Percentiles rank a stretch among this genome's conserved stretches.
Conservation (phyloP, 2,113 vertebrate species). For the Mobula hypostoma region DNA sequence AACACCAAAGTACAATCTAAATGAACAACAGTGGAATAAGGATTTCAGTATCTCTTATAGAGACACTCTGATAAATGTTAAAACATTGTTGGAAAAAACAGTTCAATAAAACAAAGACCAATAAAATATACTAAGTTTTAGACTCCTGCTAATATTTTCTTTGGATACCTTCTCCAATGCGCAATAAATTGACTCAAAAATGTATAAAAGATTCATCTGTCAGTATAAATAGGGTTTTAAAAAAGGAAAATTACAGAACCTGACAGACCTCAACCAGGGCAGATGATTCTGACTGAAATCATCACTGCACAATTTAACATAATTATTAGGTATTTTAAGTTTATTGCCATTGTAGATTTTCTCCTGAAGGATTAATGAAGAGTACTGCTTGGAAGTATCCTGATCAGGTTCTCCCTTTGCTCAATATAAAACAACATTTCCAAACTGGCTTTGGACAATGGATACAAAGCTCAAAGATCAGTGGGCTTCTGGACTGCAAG, state of each 20-base stretch:
- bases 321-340: neutral
- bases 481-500: neutral
- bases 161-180: conserved; percentile 1
- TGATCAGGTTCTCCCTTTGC: neutral
- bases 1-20: conserved; percentile 11
- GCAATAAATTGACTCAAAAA: neutral
- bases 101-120: neutral
- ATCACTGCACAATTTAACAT: neutral
- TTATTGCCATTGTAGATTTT: neutral
- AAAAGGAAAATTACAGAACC: neutral
- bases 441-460: neutral
- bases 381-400: neutral
- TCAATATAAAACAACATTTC: neutral
- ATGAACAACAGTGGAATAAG: neutral
- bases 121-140: conserved; percentile 9
- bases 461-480: neutral
- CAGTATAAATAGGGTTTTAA: neutral
- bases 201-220: neutral
- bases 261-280: neutral
- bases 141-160: neutral
- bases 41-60: neutral
- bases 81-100: neutral
- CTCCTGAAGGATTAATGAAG: neutral
- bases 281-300: neutral
- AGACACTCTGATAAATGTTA: neutral